Conservation (phyloP, 2,888 invertebrate genomes). For the Catocala sponsa region DNA sequence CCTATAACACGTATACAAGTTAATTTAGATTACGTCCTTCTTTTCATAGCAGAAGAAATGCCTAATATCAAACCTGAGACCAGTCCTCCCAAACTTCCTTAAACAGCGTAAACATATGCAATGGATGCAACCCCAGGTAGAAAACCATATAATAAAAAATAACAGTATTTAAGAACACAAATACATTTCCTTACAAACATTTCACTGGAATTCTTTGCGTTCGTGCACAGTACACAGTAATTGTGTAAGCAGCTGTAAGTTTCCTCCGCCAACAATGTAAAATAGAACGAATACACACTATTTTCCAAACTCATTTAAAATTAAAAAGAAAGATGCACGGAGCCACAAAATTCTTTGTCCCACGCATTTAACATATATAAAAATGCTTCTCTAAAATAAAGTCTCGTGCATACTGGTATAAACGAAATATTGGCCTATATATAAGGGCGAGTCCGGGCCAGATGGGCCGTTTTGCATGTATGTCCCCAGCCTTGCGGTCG, state of each 20-base stretch:
- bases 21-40: too few relatives aligned
- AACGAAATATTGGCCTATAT: conserved; percentile 53
- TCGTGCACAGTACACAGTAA: conserved; percentile 1
- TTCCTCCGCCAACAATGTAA: conserved; percentile 2
- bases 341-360: conserved; percentile 21
- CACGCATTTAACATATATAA: conserved; percentile 34
- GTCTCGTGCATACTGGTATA: conserved; percentile 31
- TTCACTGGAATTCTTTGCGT: background rate
- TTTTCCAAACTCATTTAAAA: conserved; percentile 6
- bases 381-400: conserved; percentile 43
- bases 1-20: too few relatives aligned
- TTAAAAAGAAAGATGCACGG: conserved; percentile 13
- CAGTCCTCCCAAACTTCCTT: too few relatives aligned
- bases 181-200: conserved; percentile 6
- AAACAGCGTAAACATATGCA: too few relatives aligned
- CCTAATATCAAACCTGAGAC: too few relatives aligned
- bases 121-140: too few relatives aligned
- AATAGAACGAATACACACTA: conserved; percentile 5
- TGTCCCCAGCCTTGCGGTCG: conserved; percentile 50
- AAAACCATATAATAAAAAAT: too few relatives aligned
- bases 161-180: background rate
- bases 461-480: conserved; percentile 54
- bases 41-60: too few relatives aligned
- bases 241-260: conserved; percentile 4
- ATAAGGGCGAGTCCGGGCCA: conserved; percentile 50